phyloP scores from a whole-genome alignment of 2,113 vertebrate species.

The Accipiter virgatus region DNA sequence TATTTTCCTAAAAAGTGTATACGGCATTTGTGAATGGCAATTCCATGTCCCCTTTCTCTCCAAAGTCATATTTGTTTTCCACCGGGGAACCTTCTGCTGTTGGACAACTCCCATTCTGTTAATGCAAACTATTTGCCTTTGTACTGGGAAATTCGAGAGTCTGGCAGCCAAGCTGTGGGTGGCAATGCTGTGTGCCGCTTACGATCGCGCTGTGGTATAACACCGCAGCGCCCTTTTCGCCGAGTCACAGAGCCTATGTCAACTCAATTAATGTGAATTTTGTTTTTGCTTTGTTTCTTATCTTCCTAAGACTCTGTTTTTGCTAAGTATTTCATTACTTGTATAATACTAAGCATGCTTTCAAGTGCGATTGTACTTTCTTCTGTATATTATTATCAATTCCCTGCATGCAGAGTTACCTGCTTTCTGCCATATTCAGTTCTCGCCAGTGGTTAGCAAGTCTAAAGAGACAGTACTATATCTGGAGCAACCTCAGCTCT shows the following conservation, averaged over 20 bases:
- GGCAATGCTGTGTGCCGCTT: neutral
- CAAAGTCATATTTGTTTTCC: neutral
- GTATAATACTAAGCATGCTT: neutral
- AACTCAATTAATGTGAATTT: neutral
- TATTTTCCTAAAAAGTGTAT: neutral
- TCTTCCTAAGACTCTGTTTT: neutral
- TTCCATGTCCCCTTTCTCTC: neutral
- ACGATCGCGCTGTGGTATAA: fast-evolving
- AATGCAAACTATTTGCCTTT: neutral
- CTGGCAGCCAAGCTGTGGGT: neutral
- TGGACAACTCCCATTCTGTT: neutral
- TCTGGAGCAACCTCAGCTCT: neutral
- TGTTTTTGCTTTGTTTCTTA: neutral
- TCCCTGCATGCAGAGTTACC: neutral
- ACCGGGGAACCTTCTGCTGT: neutral
- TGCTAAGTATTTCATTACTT: neutral
- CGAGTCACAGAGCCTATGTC: neutral
- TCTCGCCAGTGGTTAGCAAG: neutral
- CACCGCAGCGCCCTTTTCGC: neutral
- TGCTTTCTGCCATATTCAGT: neutral
- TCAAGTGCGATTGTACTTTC: neutral
- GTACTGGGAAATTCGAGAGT: neutral
- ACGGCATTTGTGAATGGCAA: neutral
- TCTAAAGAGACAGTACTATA: neutral
- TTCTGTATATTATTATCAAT: neutral